Conservation (phyloP, 2,797 vertebrate species). For the Mareca strepera region DNA sequence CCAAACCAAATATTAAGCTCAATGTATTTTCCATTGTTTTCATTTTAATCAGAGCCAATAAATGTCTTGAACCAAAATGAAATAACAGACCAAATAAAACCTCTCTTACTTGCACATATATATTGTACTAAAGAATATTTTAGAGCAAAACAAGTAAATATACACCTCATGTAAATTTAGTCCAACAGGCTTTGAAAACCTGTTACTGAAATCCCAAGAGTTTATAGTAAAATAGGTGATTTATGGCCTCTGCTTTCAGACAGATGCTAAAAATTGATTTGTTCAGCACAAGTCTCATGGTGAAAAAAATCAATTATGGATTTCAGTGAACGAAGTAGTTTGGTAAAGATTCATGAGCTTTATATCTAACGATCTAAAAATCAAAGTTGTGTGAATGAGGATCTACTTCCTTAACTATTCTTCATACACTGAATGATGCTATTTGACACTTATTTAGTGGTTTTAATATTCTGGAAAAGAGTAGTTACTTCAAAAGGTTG, state of each 20-base stretch:
- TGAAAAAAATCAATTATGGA: slow-evolving; percentile 24
- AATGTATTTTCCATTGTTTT: neutral
- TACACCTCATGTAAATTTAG: neutral
- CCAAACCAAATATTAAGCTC: neutral
- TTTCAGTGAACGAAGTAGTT: slow-evolving; percentile 34
- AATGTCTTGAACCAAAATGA: neutral
- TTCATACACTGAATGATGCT: neutral
- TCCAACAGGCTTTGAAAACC: neutral
- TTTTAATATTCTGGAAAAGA: neutral
- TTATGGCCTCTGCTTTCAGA: slow-evolving; percentile 28
- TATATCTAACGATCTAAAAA: neutral
- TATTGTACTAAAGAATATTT: neutral
- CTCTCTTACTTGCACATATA: neutral
- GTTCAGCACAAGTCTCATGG: neutral
- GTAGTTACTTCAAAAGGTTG: neutral
- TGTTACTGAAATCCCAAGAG: neutral
- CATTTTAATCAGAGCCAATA: neutral
- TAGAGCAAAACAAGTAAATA: neutral
- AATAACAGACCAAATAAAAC: neutral
- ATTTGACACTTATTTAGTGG: neutral
- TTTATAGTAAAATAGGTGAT: slow-evolving; percentile 6
- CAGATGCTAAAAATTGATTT: slow-evolving; percentile 42
- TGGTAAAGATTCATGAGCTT: slow-evolving; percentile 9
- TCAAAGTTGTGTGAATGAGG: neutral
- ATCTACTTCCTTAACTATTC: neutral